Percentiles rank a stretch among this genome's conserved stretches.
These are phyloP conservation scores for Cranoglanis bouderius DNA, from an alignment of 2,113 vertebrate genomes.

Conservation along the genomic window DNA sequence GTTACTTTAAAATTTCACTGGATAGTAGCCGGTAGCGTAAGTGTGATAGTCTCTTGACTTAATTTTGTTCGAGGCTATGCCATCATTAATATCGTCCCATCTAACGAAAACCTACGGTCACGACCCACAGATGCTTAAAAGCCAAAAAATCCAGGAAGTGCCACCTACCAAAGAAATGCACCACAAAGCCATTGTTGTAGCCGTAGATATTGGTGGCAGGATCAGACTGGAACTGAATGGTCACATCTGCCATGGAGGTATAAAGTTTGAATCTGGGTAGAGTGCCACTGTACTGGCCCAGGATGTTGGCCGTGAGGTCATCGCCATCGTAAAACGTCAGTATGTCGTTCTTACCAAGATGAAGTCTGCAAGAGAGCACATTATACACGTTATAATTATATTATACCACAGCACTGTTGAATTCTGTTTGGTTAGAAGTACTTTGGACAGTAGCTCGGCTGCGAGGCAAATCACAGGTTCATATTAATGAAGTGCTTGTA, in stretches of 20 bases:
- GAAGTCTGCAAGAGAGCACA: slow-evolving; percentile 73
- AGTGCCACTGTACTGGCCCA: slow-evolving; percentile 89
- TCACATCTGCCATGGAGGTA: slow-evolving; percentile 91
- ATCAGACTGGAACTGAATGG: slow-evolving; percentile 95
- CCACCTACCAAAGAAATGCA: slow-evolving; percentile 91
- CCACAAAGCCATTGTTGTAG: slow-evolving; percentile 92
- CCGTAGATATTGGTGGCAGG: slow-evolving; percentile 84
- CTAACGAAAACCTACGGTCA: neutral
- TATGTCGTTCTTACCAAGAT: slow-evolving; percentile 84
- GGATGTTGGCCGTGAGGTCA: slow-evolving; percentile 91
- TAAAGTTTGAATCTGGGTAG: slow-evolving; percentile 88
- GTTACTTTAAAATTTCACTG: neutral
- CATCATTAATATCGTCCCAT: neutral
- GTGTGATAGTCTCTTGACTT: neutral
- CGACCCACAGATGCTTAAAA: neutral
- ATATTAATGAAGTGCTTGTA: no score
- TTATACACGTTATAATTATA: neutral
- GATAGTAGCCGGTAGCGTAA: neutral
- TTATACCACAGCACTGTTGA: neutral
- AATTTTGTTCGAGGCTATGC: neutral
- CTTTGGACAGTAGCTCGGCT: no score
- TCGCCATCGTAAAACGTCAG: slow-evolving; percentile 96
- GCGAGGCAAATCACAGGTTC: no score
- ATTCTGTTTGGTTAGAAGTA: no score
- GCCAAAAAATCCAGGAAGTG: neutral